Evolutionary conservation across 23 tunicate species (phyloP), one percentile per base, ranked within the genome.

Genomic region (Ciona savignyi): DNA sequence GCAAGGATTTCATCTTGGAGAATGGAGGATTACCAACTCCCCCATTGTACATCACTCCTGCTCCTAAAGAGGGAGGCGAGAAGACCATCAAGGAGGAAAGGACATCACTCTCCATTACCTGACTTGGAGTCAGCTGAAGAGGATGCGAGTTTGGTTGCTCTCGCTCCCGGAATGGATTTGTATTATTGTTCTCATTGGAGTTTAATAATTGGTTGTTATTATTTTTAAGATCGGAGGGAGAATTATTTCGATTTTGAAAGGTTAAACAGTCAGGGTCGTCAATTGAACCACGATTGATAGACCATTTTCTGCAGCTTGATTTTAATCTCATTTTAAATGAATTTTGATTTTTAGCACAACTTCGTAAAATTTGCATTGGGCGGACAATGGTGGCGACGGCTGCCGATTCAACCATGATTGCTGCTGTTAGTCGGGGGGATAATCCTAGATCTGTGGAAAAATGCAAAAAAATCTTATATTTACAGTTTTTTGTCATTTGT

Each of bases 401-500:
- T 4, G 73, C 91, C 23, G 77, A 42, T 71, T 78, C 91, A 9
- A 35, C 71, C 73, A 85, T 85, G 32, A 85, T 85, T 32, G 91
- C 91, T 0, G 91, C 83, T 11, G 91, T 85, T 24, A 85, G 29
- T 1, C 91, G 85, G 19, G 91, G 91, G 1, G 91, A 85, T 60
- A 85, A 62, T 32, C 91, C 81, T 0, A 85, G 75, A 68, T 85
- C 91, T 85, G 34, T 9, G n/a, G n/a, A n/a, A n/a, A n/a, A n/a
- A n/a, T n/a, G n/a, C n/a, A n/a, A n/a, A n/a, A n/a, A n/a, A n/a
- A n/a, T n/a, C n/a, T n/a, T n/a, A n/a, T n/a, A n/a, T n/a, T n/a
- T n/a, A n/a, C n/a, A n/a, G n/a, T n/a, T n/a, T n/a, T n/a, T n/a
- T n/a, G n/a, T n/a, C n/a, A n/a, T n/a, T n/a, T n/a, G n/a, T n/a